These are phyloP conservation scores for Cheiracanthium punctorium DNA, from an alignment of 2,888 invertebrate genomes.

Conservation along the genomic window DNA sequence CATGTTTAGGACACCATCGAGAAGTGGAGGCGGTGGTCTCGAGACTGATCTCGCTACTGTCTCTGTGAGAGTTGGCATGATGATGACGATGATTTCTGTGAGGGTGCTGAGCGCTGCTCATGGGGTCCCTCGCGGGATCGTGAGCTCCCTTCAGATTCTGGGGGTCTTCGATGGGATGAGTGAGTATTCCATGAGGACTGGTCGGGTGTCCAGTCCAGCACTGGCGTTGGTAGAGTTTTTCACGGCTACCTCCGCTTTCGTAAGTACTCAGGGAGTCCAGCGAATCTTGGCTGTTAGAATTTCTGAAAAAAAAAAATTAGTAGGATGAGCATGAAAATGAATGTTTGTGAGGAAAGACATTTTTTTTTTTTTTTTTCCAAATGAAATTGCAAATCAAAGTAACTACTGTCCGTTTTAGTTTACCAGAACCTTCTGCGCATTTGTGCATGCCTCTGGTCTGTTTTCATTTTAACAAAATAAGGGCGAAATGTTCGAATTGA, in stretches of 20 bases:
- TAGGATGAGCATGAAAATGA: too few relatives aligned
- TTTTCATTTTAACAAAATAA: too few relatives aligned
- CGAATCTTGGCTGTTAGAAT: constrained; percentile 56
- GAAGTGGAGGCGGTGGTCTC: constrained; percentile 46
- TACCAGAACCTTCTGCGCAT: too few relatives aligned
- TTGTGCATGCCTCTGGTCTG: too few relatives aligned
- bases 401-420: too few relatives aligned
- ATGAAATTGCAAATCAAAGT: too few relatives aligned
- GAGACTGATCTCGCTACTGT: constrained; percentile 60
- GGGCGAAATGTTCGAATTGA: too few relatives aligned
- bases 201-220: constrained; percentile 53
- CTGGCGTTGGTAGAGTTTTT: constrained; percentile 60
- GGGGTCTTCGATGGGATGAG: not conserved
- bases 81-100: constrained; percentile 34
- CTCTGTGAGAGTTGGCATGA: constrained; percentile 32
- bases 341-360: too few relatives aligned
- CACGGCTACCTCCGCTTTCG: constrained; percentile 60
- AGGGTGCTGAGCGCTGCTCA: constrained; percentile 33
- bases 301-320: constrained; percentile 20
- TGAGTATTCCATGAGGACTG: constrained; percentile 6
- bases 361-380: too few relatives aligned
- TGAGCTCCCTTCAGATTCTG: constrained; percentile 16
- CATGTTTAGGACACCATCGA: constrained; percentile 62
- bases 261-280: constrained; percentile 65
- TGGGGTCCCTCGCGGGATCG: not conserved